phyloP scores from a whole-genome alignment of 23 tunicate species.

The Ascidia mentula region DNA sequence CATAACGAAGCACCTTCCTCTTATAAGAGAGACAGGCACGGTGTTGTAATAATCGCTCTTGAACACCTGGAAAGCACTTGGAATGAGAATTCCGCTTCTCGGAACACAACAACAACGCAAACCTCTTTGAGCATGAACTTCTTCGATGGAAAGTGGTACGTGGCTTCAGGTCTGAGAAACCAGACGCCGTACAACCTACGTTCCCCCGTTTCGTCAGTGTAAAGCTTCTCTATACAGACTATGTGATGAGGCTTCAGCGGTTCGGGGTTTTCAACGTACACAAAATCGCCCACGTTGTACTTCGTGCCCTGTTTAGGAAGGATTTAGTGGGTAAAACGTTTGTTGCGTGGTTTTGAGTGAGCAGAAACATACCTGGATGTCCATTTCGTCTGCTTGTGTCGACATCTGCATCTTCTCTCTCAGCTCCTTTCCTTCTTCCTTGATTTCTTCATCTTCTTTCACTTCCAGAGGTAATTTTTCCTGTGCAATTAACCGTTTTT shows the following conservation, averaged over 20 bases:
- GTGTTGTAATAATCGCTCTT: slow-evolving; percentile 91
- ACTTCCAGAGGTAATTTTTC: slow-evolving; percentile 65
- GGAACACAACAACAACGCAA: not conserved
- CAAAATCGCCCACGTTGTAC: slow-evolving; percentile 82
- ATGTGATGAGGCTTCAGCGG: slow-evolving; percentile 49
- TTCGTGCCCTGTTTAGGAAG: slow-evolving; percentile 58
- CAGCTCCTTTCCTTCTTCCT: slow-evolving; percentile 58
- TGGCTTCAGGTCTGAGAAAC: slow-evolving; percentile 72
- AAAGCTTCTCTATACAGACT: slow-evolving; percentile 77
- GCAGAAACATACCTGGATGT: slow-evolving; percentile 26
- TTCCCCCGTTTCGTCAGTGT: slow-evolving; percentile 73
- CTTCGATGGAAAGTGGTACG: slow-evolving; percentile 61
- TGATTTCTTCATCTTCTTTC: slow-evolving; percentile 56
- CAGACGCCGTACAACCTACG: slow-evolving; percentile 76
- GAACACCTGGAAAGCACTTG: slow-evolving; percentile 47
- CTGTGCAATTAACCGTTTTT: no score
- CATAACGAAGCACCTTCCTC: slow-evolving; percentile 86
- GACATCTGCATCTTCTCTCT: slow-evolving; percentile 43
- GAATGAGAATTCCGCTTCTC: not conserved
- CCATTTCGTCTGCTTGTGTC: slow-evolving; percentile 36
- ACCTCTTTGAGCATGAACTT: slow-evolving; percentile 85
- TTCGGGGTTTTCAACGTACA: slow-evolving; percentile 75
- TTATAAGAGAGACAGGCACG: slow-evolving; percentile 54
- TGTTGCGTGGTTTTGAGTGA: not conserved
- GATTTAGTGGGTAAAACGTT: no score